phyloP scores from a whole-genome alignment of 2,888 invertebrate species.

The Rhimphoctona megacephalus region DNA sequence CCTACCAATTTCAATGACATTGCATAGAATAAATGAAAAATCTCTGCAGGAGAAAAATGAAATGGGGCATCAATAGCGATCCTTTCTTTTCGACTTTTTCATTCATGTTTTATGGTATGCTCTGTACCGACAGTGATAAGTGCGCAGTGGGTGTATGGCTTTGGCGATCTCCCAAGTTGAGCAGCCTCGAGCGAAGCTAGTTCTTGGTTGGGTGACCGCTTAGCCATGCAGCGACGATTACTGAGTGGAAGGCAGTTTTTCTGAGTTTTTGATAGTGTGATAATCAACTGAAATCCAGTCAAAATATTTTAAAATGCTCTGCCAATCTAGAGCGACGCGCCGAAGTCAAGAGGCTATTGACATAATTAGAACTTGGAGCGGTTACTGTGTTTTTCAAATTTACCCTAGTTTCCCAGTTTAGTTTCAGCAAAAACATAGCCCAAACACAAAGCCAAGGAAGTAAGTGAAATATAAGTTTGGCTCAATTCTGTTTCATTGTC shows the following conservation, averaged over 20 bases:
- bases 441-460: slow-evolving; percentile 66
- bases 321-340: too few relatives aligned
- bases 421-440: slow-evolving; percentile 69
- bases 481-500: background rate
- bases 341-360: background rate
- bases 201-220: background rate
- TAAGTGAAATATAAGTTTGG: background rate
- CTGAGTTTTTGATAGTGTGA: background rate
- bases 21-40: slow-evolving; percentile 58
- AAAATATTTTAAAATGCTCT: too few relatives aligned
- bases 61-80: background rate
- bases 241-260: background rate
- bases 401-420: background rate
- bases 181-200: background rate
- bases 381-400: background rate
- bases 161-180: background rate
- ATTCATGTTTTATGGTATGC: background rate
- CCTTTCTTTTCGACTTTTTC: background rate
- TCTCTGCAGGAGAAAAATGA: slow-evolving; percentile 11
- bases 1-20: slow-evolving; percentile 51
- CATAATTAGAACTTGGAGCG: background rate
- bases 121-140: background rate
- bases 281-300: background rate
- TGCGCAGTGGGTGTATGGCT: background rate
- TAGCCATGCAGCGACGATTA: background rate